These are phyloP conservation scores for Cacoxenus indagator DNA, from an alignment of 2,888 invertebrate genomes.

Conservation along the genomic window DNA sequence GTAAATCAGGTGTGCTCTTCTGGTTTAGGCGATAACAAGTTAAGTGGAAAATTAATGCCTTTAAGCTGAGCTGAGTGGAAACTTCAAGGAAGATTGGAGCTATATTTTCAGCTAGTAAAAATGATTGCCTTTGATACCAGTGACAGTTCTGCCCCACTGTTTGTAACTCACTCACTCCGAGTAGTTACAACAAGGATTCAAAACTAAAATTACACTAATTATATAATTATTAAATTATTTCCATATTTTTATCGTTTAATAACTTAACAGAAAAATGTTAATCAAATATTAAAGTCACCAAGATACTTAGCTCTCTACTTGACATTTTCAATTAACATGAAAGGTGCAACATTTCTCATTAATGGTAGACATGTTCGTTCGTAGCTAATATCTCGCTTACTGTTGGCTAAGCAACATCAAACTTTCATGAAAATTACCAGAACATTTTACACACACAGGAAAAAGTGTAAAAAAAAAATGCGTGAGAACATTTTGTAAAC, in stretches of 20 bases:
- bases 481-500: constrained; percentile 48
- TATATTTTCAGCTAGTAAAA: no score
- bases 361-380: constrained; percentile 24
- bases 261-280: background rate
- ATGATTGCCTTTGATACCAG: no score
- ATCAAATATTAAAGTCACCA: background rate
- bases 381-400: constrained; percentile 33
- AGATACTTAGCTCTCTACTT: constrained; percentile 4
- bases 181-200: no score
- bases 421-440: constrained; percentile 49
- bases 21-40: constrained; percentile 3
- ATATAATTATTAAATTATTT: background rate
- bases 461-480: constrained; percentile 22
- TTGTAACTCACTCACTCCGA: no score
- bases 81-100: background rate
- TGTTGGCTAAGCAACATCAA: constrained; percentile 37
- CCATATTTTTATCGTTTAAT: no score
- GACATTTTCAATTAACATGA: constrained; percentile 41
- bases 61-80: background rate
- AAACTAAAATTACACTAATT: background rate
- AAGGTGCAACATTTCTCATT: constrained; percentile 23
- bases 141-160: no score
- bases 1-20: background rate
- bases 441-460: background rate
- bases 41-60: background rate